phyloP scores from a whole-genome alignment of 2,113 vertebrate species.

The Gobio gobio region DNA sequence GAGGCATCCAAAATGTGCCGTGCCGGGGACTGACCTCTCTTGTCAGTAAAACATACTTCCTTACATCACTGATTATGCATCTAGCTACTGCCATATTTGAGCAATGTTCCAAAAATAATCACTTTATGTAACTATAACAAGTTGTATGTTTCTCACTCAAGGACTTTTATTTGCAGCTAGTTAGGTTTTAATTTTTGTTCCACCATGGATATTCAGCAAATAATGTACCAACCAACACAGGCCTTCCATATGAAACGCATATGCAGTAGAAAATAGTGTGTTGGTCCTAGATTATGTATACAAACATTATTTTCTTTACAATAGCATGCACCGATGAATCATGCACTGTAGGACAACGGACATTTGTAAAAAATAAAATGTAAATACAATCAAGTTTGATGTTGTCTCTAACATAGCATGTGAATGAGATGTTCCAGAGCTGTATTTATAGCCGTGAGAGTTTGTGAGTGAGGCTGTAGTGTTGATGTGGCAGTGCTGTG shows the following conservation, averaged over 20 bases:
- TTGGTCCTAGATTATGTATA: background rate
- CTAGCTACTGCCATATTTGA: too few species aligned
- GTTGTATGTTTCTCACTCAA: too few species aligned
- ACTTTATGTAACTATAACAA: too few species aligned
- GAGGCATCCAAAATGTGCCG: too few species aligned
- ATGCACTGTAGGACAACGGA: background rate
- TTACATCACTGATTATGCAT: too few species aligned
- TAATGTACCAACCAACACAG: too few species aligned
- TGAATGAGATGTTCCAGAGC: background rate
- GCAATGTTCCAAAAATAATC: too few species aligned
- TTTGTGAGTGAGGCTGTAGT: background rate
- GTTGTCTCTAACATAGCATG: background rate
- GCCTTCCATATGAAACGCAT: background rate
- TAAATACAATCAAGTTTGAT: background rate
- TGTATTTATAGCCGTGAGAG: conserved; percentile 23
- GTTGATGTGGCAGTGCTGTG: conserved; percentile 24
- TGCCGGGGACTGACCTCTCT: too few species aligned
- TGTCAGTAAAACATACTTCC: too few species aligned
- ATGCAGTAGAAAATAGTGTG: background rate
- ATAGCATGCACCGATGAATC: background rate
- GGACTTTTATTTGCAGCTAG: too few species aligned
- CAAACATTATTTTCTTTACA: background rate
- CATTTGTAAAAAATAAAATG: background rate
- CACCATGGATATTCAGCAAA: too few species aligned
- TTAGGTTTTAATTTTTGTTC: too few species aligned